Evolutionary conservation across 2,797 vertebrate species (phyloP), one percentile per base, ranked within the genome.

Genomic region (Antennarius maculatus): DNA sequence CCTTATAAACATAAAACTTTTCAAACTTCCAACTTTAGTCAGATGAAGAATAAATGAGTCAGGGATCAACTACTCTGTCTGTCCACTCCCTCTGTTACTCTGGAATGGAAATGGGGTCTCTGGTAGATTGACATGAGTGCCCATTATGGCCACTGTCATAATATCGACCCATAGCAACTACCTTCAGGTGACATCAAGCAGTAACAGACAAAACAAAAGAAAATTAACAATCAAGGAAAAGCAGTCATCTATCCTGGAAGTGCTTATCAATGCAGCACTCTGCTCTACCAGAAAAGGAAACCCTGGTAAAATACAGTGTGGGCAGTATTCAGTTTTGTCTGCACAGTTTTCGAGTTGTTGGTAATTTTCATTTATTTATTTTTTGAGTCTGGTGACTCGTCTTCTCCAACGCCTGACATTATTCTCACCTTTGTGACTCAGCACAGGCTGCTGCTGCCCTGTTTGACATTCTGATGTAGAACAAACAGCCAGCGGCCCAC

Each of bases 361-460:
- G 34, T 74, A 66, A 65, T 53, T 71, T 76, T 16, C 7, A 34
- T 34, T 34, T 34, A 34, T 34, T 23, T 23, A 23, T 41, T 43
- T 15, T 43, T 76, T 69, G 66, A 81, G 76, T 79, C 61, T 70
- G 65, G 50, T 61, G 80, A 72, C 58, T 81, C 37, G 58, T 78
- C 78, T 72, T 81, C 54, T 76, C 74, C 66, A 62, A 50, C 11
- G 48, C 62, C 66, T 71, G 65, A 74, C 81, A 69, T 85, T 78
- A 64, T 81, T 69, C 87, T 86, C 76, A 77, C 74, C 77, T 79
- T 54, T 54, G 65, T 87, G 81, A 88, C 58, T 88, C 78, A 85
- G 63, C 53, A 8, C 64, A 56, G 65, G 62, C 63, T 75, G 54
- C 71, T 68, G 46, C 61, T 81, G 56, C 54, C 74, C 71, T 66